phyloP scores from a whole-genome alignment of 2,888 invertebrate genomes.

The Pollenia griseotomentosa region DNA sequence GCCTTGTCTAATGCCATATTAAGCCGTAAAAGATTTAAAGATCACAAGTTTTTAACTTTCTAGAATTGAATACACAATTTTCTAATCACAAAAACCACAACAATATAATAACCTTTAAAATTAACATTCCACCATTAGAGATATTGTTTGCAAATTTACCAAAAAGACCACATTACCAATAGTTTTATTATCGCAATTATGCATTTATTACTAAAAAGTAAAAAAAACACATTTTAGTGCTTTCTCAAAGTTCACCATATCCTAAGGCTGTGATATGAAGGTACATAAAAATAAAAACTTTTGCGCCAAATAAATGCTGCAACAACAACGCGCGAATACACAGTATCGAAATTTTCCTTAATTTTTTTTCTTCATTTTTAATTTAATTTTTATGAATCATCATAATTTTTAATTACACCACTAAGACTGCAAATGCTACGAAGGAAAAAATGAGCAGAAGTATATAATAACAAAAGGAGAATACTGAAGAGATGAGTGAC shows the following conservation, averaged over 20 bases:
- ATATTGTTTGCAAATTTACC: conserved; percentile 22
- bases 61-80: conserved; percentile 7
- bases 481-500: neutral
- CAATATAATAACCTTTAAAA: conserved; percentile 10
- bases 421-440: conserved; percentile 46
- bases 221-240: conserved; percentile 31
- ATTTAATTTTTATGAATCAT: conserved; percentile 65
- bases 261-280: conserved; percentile 25
- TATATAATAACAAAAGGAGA: neutral
- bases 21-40: too few relatives aligned
- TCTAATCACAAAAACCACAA: neutral
- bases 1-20: too few relatives aligned
- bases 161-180: conserved; percentile 10
- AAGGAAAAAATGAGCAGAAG: neutral
- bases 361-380: conserved; percentile 3
- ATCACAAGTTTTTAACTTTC: neutral
- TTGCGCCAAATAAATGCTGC: conserved; percentile 18
- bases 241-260: conserved; percentile 23
- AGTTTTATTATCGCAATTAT: conserved; percentile 52
- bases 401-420: conserved; percentile 72
- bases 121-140: neutral
- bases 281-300: conserved; percentile 45
- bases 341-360: conserved; percentile 15
- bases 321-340: conserved; percentile 7
- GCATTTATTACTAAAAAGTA: conserved; percentile 1